Evolutionary conservation across 1,140 invertebrate genomes (phyloP).

Genomic region (Nephotettix cincticeps): DNA sequence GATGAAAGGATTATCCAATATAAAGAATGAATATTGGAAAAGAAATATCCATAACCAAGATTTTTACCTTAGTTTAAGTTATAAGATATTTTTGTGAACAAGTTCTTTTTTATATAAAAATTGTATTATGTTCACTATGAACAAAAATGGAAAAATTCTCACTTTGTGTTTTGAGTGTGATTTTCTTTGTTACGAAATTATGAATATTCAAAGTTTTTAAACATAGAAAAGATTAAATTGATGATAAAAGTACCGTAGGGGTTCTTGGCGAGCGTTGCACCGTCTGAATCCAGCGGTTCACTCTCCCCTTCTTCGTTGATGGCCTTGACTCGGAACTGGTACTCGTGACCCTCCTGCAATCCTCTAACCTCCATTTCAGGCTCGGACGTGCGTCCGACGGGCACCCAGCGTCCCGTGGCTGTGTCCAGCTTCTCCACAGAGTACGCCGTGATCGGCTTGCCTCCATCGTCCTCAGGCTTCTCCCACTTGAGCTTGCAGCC

Average conservation of each 20-base stretch:
- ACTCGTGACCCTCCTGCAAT: conserved; percentile 90
- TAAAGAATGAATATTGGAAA: too few species aligned
- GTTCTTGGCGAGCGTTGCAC: conserved; percentile 86
- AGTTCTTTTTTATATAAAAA: too few species aligned
- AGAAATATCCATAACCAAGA: too few species aligned
- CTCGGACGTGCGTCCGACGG: conserved; percentile 79
- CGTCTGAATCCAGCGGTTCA: conserved; percentile 88
- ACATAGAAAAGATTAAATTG: conserved; percentile 3
- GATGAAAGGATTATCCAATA: too few species aligned
- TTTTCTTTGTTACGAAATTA: neutral
- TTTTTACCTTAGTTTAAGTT: too few species aligned
- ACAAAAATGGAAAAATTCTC: neutral
- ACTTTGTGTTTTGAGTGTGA: neutral
- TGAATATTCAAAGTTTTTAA: neutral
- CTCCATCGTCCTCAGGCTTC: conserved; percentile 97
- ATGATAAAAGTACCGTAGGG: conserved; percentile 70
- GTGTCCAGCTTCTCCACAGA: conserved; percentile 96
- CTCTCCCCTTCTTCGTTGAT: conserved; percentile 97
- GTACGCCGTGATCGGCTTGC: conserved; percentile 93
- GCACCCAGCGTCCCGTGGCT: conserved; percentile 89
- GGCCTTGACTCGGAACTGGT: conserved; percentile 96
- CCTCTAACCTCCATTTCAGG: conserved; percentile 91
- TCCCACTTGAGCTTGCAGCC: conserved; percentile 94
- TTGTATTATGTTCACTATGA: too few species aligned
- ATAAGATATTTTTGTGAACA: too few species aligned